A percentile compares a stretch with the other conserved stretches of the same genome.
Evolutionary conservation across 2,888 invertebrate species (phyloP).

Genomic region (Ischnus inquisitorius): DNA sequence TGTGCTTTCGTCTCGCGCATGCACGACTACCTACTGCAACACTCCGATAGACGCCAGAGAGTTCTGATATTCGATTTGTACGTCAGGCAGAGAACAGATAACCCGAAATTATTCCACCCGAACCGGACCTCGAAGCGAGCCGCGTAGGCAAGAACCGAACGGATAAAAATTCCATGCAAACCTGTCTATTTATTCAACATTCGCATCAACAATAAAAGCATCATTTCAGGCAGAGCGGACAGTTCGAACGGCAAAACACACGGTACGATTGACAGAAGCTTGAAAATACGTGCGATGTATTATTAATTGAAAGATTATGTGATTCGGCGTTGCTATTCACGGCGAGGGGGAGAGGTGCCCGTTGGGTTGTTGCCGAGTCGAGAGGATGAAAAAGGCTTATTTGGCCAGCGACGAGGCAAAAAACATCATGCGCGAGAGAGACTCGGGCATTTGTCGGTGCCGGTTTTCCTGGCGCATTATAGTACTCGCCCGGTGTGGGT

Average conservation of each 20-base stretch:
- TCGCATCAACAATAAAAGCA: constrained; percentile 8
- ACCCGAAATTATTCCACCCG: constrained; percentile 57
- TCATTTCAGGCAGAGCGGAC: neutral
- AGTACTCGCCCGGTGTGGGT: constrained; percentile 30
- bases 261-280: constrained; percentile 34
- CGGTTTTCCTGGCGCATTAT: constrained; percentile 65
- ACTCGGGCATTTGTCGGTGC: constrained; percentile 55
- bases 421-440: constrained; percentile 45
- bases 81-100: constrained; percentile 46
- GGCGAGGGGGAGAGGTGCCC: neutral
- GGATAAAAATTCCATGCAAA: constrained; percentile 12
- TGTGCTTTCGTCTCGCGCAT: constrained; percentile 22
- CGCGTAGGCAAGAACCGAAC: constrained; percentile 1
- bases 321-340: constrained; percentile 22
- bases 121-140: neutral
- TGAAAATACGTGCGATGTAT: constrained; percentile 39
- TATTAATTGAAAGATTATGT: constrained; percentile 57
- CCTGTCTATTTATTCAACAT: neutral
- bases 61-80: constrained; percentile 61
- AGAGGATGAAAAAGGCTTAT: constrained; percentile 66
- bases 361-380: constrained; percentile 21
- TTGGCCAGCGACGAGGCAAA: constrained; percentile 56
- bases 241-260: neutral
- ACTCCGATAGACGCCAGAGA: constrained; percentile 38
- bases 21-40: constrained; percentile 30